phyloP scores from a whole-genome alignment of 1,140 invertebrate genomes.

The Platyscapa corneri region DNA sequence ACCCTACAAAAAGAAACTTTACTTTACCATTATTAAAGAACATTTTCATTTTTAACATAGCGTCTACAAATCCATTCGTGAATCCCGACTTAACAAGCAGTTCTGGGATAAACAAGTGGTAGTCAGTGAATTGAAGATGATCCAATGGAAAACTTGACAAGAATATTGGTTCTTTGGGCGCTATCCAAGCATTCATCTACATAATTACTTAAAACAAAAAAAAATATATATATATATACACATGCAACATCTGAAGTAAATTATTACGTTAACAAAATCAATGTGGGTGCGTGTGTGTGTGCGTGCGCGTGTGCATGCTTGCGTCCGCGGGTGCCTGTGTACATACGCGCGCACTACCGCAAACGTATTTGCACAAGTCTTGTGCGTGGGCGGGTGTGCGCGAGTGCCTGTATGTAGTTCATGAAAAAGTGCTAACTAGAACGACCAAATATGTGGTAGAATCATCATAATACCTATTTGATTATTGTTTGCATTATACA shows the following conservation, averaged over 20 bases:
- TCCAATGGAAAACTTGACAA: constrained; percentile 35
- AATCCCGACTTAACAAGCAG: constrained; percentile 59
- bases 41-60: constrained; percentile 60
- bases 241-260: constrained; percentile 16
- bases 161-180: background rate
- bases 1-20: background rate
- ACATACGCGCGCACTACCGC: background rate
- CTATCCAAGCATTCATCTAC: constrained; percentile 32
- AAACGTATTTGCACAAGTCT: background rate
- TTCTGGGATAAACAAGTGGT: constrained; percentile 66
- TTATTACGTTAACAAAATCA: background rate
- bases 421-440: constrained; percentile 28
- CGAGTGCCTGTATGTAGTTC: no score
- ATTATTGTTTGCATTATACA: constrained; percentile 8
- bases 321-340: background rate
- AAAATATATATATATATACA: background rate
- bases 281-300: background rate
- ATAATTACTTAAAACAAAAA: constrained; percentile 9
- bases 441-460: constrained; percentile 24
- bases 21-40: constrained; percentile 25
- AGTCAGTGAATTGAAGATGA: constrained; percentile 56
- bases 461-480: background rate
- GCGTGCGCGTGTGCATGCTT: background rate
- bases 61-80: constrained; percentile 69
- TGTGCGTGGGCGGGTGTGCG: no score